These are phyloP conservation scores for Rhabdornis inornatus DNA, from an alignment of 2,113 vertebrate species.

Conservation along the genomic window DNA sequence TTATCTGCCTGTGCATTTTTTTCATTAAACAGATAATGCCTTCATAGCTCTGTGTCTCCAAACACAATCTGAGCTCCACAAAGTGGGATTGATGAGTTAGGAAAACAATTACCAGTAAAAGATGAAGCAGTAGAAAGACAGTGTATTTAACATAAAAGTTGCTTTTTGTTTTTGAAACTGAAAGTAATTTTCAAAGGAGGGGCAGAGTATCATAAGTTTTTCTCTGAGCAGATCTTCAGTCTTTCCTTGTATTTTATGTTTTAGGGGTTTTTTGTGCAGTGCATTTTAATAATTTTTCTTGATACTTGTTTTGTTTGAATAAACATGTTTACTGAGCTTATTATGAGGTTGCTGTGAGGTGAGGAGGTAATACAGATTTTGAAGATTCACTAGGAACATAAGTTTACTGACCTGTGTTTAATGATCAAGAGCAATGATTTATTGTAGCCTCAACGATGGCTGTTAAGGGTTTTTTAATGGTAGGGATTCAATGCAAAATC, in stretches of 20 bases:
- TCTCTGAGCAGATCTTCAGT: neutral
- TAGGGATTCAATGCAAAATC: slow-evolving; percentile 22
- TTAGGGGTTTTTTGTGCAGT: neutral
- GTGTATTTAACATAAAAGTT: neutral
- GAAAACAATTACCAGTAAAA: neutral
- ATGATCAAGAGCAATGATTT: slow-evolving; percentile 59
- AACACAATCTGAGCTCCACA: neutral
- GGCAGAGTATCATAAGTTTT: neutral
- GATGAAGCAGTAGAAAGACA: neutral
- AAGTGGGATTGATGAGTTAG: neutral
- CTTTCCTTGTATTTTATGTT: neutral
- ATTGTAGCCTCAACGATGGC: neutral
- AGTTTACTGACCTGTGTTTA: slow-evolving; percentile 47
- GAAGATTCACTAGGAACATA: neutral
- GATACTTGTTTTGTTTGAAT: neutral
- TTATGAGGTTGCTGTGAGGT: neutral
- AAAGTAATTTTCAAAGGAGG: neutral
- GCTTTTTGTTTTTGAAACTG: neutral
- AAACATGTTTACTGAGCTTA: neutral
- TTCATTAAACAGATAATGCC: neutral
- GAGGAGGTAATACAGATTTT: slow-evolving; percentile 1
- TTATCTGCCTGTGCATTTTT: neutral
- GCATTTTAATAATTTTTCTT: neutral
- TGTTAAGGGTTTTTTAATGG: slow-evolving; percentile 16
- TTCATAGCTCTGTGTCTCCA: neutral